These are phyloP conservation scores for Phthorimaea operculella DNA, from an alignment of 1,140 invertebrate genomes.

Conservation along the genomic window DNA sequence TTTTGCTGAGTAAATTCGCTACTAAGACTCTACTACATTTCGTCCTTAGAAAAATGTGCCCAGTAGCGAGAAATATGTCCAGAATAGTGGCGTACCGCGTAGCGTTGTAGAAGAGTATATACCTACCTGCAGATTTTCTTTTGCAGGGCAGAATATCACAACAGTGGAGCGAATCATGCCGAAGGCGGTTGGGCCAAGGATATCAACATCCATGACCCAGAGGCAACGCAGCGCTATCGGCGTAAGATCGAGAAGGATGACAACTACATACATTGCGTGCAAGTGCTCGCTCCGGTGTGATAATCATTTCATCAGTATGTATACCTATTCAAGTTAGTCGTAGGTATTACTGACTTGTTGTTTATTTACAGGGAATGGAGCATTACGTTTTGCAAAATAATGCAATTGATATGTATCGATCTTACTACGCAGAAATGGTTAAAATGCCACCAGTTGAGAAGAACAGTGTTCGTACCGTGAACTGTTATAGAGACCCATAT, in stretches of 20 bases:
- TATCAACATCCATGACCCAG: conserved; percentile 86
- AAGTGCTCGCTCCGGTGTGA: conserved; percentile 46
- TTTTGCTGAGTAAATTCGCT: no score
- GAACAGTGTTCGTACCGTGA: conserved; percentile 68
- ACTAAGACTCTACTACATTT: no score
- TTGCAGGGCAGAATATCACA: conserved; percentile 79
- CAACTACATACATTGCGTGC: conserved; percentile 85
- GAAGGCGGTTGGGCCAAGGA: conserved; percentile 98
- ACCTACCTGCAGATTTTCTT: conserved; percentile 2
- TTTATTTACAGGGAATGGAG: conserved; percentile 77
- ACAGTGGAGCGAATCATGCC: conserved; percentile 84
- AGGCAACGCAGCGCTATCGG: conserved; percentile 87
- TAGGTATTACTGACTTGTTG: no score
- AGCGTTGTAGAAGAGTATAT: no score
- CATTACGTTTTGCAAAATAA: conserved; percentile 92
- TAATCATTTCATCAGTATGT: no score
- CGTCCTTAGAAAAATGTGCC: no score
- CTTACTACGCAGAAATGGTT: conserved; percentile 81
- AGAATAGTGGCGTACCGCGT: no score
- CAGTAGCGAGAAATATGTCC: no score
- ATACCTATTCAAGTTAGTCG: no score
- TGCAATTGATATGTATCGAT: conserved; percentile 91
- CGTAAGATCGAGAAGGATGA: conserved; percentile 98
- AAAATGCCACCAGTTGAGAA: conserved; percentile 71
- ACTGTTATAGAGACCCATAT: conserved; percentile 52